Evolutionary conservation across 2,888 invertebrate genomes (phyloP).

Genomic region (Trachelus tabidus): DNA sequence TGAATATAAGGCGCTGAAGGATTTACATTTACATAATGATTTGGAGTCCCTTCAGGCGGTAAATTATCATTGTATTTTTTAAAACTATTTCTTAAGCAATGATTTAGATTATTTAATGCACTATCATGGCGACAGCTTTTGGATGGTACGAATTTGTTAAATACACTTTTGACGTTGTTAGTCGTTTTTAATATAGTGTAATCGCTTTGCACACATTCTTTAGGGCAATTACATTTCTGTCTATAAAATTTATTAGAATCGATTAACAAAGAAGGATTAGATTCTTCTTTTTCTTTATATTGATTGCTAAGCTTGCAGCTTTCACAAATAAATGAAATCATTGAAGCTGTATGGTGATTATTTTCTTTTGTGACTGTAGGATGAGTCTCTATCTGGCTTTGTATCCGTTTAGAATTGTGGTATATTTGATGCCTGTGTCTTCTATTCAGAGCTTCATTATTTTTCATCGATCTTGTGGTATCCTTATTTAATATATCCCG

Average conservation of each 20-base stretch:
- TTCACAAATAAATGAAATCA: constrained; percentile 21
- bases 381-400: neutral
- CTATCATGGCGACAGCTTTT: neutral
- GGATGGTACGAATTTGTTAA: neutral
- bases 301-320: constrained; percentile 21
- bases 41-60: constrained; percentile 24
- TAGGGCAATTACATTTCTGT: neutral
- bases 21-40: neutral
- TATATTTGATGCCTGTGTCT: neutral
- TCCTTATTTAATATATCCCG: no score
- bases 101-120: neutral
- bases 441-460: neutral
- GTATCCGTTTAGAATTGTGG: neutral
- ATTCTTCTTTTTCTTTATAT: neutral
- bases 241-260: neutral
- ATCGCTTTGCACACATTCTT: neutral
- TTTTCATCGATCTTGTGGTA: neutral
- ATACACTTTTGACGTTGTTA: neutral
- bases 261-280: neutral
- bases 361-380: neutral
- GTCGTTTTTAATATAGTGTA: neutral
- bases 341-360: neutral
- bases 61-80: constrained; percentile 20
- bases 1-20: constrained; percentile 5
- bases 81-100: neutral